Percentiles rank a stretch among this genome's conserved stretches.
Evolutionary conservation across 1,140 invertebrate species (phyloP).

Genomic region (Solen grandis): DNA sequence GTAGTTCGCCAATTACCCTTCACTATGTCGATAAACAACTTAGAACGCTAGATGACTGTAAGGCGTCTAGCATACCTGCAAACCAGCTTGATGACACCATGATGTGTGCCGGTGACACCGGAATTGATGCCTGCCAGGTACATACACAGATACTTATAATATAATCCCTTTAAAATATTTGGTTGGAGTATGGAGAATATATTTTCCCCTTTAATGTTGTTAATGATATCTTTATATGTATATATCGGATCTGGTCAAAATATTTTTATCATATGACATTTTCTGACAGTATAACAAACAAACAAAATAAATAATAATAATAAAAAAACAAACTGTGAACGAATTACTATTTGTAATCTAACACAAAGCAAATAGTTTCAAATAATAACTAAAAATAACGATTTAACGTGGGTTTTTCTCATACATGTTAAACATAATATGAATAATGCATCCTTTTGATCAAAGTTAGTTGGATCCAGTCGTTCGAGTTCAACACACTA

Average conservation of each 20-base stretch:
- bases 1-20: not conserved
- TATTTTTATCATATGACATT: not conserved
- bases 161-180: not conserved
- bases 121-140: conserved; percentile 27
- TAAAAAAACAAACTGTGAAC: too few species aligned
- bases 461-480: too few species aligned
- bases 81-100: conserved; percentile 17
- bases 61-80: not conserved
- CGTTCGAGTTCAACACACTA: too few species aligned
- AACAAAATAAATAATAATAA: not conserved
- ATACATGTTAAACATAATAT: too few species aligned
- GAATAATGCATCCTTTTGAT: too few species aligned
- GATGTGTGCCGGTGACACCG: conserved; percentile 22
- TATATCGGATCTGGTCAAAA: not conserved
- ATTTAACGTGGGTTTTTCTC: too few species aligned
- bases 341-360: too few species aligned
- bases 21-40: conserved; percentile 42
- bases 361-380: too few species aligned
- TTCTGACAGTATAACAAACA: not conserved
- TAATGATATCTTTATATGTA: too few species aligned
- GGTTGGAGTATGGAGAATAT: too few species aligned
- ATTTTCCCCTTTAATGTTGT: too few species aligned
- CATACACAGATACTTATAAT: not conserved
- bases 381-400: too few species aligned
- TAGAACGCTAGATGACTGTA: not conserved